phyloP scores from a whole-genome alignment of 2,888 invertebrate genomes.

The Carcina quercana region DNA sequence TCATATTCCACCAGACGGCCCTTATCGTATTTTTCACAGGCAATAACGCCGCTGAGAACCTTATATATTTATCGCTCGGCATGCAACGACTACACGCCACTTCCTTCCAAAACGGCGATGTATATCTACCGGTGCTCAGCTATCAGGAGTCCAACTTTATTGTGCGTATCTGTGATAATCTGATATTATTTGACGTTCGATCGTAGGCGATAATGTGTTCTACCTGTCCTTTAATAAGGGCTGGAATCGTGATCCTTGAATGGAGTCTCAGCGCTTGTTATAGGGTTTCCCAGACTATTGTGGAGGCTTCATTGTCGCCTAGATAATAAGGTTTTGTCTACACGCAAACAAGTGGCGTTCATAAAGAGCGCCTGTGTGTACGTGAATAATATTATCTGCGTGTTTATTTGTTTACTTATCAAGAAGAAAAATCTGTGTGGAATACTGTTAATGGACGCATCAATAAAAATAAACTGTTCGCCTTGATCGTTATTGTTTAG shows the following conservation, averaged over 20 bases:
- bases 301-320: constrained; percentile 45
- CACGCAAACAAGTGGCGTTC: constrained; percentile 29
- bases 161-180: constrained; percentile 34
- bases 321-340: constrained; percentile 31
- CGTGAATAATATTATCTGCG: too few species aligned
- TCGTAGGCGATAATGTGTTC: constrained; percentile 29
- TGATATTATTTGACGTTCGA: constrained; percentile 20
- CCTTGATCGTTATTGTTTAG: too few species aligned
- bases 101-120: constrained; percentile 19
- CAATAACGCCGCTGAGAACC: constrained; percentile 17
- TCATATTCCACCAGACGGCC: constrained; percentile 19
- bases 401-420: too few species aligned
- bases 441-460: too few species aligned
- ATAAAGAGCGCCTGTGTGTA: too few species aligned
- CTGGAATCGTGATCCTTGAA: constrained; percentile 19
- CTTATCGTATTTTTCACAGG: constrained; percentile 13
- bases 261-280: constrained; percentile 25
- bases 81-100: constrained; percentile 11
- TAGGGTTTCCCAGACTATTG: constrained; percentile 50
- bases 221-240: constrained; percentile 28
- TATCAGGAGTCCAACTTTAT: constrained; percentile 18
- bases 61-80: constrained; percentile 20
- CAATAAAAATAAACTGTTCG: too few species aligned
- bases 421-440: too few species aligned
- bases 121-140: constrained; percentile 10